Evolutionary conservation across 2,888 invertebrate genomes (phyloP), one percentile per base, ranked within the genome.

Genomic region (Eulithis prunata): DNA sequence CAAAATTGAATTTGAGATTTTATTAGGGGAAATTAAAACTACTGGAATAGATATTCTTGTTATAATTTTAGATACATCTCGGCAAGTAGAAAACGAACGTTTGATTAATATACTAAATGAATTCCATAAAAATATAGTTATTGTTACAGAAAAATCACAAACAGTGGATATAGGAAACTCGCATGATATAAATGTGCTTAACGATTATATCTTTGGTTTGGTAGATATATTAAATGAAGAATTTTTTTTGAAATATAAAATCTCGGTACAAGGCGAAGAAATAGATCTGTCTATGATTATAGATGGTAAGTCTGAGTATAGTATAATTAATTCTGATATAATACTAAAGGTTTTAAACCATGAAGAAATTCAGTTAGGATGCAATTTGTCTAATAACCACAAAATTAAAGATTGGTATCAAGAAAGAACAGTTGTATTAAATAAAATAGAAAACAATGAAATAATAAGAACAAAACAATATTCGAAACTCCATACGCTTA

Each of bases 251-350:
- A 6, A 43, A 21, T 21, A 55, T 14, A 45, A 21, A 43, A 43
- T 55, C 0, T 11, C 12, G 21, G 55, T 55, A 43, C 55, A 55
- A 38, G 55, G 55, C 13, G 11, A 14, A 55, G 12, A 55, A 55
- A 21, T 28, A 1, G 5, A 43, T 21, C 55, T 55, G 2, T 43
- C 11, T 28, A 43, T 43, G 11, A 55, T 55, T 14, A 45, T 55
- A 55, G 55, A 55, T 43, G 5, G 12, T 11, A 45, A 45, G 13
- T 11, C 43, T 10, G 45, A 21, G 28, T 8, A 45, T 43, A 55
- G 13, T 7, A 14, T 45, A 5, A 55, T 55, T 10, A 55, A 28
- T 12, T 21, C 55, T 12, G 55, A 55, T 14, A 55, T 43, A 55
- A 21, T 55, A 4, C 21, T 55, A 1, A 55, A 14, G 7, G 45